Base-by-base conservation (phyloP, 2,888 invertebrate species). In the Liposcelis brunnea region DNA sequence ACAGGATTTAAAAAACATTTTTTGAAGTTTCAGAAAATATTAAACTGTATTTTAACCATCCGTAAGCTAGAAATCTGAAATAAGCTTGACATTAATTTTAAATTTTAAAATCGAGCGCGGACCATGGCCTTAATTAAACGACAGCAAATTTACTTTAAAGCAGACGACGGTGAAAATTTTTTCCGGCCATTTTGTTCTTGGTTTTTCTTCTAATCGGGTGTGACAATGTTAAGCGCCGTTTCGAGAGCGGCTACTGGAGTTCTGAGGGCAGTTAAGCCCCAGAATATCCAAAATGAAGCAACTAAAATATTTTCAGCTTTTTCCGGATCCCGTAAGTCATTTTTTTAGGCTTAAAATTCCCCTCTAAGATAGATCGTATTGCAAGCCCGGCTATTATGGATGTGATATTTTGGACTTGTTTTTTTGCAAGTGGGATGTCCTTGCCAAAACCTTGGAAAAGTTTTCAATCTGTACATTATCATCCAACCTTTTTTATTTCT, bases 161-260 rank as follows among this genome's bases (percentile, higher is more conserved):
- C 40, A 33, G 47, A 47, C 46, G 21, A 47, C 47, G 35, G 44
- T 31, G 43, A 44, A 33, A 38, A 40, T 33, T 45, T 37, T 47
- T 55, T 56, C 53, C 56, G 54, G 52, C 52, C 48, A 49, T 57
- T 51, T 53, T 51, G 48, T 50, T 50, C 51, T 50, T 53, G 16
- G 40, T 21, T 19, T 40, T 40, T 40, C 40, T 40, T 58, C 59
- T 59, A 56, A 61, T 57, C 58, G 56, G 56, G 58, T 59, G 59
- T 58, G 60, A 69, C 67, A 67, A 72, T 73, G 69, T 70, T 72
- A 66, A 71, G 68, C 57, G 68, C 67, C 56, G 65, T 70, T 50
- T 64, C 68, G 55, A 66, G 69, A 62, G 68, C 69, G 56, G 68
- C 70, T 62, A 59, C 66, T 52, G 69, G 70, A 52, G 67, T 69